These are phyloP conservation scores for Tetragnatha montana DNA, from an alignment of 2,888 invertebrate genomes.

Conservation along the genomic window DNA sequence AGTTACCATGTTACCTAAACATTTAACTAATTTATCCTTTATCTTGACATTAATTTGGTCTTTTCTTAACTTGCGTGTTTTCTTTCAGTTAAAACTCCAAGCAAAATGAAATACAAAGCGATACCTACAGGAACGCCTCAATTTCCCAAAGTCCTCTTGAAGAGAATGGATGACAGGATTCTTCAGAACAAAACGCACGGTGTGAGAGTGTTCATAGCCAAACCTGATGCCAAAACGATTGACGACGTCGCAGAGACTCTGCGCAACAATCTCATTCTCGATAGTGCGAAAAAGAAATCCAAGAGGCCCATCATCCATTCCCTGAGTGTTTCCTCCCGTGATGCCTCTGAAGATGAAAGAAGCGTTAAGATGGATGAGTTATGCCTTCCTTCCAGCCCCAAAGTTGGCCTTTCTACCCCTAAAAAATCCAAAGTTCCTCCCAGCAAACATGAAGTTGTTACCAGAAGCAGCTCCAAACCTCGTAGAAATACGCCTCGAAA, in stretches of 20 bases:
- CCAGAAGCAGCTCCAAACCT: neutral
- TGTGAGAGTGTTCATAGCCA: slow-evolving; percentile 51
- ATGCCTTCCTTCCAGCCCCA: neutral
- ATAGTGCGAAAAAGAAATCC: neutral
- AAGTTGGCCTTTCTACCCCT: neutral
- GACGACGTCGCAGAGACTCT: slow-evolving; percentile 27
- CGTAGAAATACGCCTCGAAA: neutral
- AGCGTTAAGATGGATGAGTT: neutral
- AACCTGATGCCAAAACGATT: slow-evolving; percentile 29
- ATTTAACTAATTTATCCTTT: neutral
- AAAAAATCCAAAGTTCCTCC: neutral
- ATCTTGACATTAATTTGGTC: neutral
- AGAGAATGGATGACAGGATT: slow-evolving; percentile 46
- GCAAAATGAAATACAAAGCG: slow-evolving; percentile 20
- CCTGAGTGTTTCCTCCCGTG: neutral
- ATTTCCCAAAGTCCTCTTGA: slow-evolving; percentile 50
- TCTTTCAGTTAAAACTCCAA: neutral
- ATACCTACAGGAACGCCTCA: slow-evolving; percentile 19
- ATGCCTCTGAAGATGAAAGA: neutral
- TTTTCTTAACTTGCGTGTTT: neutral
- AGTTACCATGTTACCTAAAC: too few species aligned
- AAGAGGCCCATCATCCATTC: slow-evolving; percentile 49
- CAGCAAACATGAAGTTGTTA: neutral
- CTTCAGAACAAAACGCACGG: slow-evolving; percentile 21
- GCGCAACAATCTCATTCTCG: neutral